These are phyloP conservation scores for Crotophaga sulcirostris DNA, from an alignment of 2,113 vertebrate genomes.

Conservation along the genomic window DNA sequence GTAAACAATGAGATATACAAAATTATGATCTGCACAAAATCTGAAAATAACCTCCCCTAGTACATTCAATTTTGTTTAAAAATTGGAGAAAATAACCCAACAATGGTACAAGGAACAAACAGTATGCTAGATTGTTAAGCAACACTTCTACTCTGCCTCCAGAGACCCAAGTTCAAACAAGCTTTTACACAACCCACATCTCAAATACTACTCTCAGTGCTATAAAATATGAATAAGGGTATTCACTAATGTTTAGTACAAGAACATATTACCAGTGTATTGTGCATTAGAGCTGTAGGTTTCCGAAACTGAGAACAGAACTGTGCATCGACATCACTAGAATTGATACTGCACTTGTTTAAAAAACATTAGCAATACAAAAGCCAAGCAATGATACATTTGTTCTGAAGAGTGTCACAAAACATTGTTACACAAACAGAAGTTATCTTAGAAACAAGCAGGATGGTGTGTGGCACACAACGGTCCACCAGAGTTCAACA, in stretches of 20 bases:
- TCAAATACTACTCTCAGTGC: constrained; percentile 1
- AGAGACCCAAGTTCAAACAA: constrained; percentile 54
- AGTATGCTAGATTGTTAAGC: constrained; percentile 31
- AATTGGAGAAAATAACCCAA: constrained; percentile 44
- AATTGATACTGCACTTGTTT: neutral
- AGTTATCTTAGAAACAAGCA: neutral
- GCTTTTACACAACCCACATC: constrained; percentile 26
- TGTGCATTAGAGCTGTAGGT: neutral
- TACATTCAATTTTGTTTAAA: constrained; percentile 52
- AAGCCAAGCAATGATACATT: neutral
- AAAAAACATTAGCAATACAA: neutral
- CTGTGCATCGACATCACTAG: neutral
- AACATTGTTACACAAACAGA: neutral
- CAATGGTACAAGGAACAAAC: constrained; percentile 45
- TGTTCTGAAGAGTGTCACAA: neutral
- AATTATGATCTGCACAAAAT: constrained; percentile 60
- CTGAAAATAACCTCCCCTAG: constrained; percentile 64
- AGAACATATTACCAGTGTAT: neutral
- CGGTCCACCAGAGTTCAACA: neutral
- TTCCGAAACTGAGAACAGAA: neutral
- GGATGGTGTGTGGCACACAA: neutral
- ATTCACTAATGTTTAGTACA: constrained; percentile 24
- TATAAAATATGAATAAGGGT: constrained; percentile 46
- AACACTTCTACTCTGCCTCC: constrained; percentile 45
- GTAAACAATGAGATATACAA: constrained; percentile 68